Evolutionary conservation across 2,888 invertebrate species (phyloP).

Genomic region (Phortica okadai): DNA sequence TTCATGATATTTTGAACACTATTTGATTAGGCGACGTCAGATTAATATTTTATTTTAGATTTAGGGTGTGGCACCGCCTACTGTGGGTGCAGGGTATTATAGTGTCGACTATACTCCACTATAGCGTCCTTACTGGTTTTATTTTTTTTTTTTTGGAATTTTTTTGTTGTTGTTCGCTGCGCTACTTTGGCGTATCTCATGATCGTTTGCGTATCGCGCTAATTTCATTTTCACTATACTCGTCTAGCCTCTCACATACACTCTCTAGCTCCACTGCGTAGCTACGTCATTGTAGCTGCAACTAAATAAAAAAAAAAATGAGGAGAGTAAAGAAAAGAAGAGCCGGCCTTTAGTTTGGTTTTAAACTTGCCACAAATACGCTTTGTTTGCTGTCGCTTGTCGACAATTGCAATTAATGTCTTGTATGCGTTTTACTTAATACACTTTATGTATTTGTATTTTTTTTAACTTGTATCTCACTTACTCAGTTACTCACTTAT

Average conservation of each 20-base stretch:
- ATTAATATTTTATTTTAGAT: too few species aligned
- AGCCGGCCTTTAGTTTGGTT: neutral
- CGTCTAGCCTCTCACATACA: neutral
- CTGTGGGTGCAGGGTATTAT: too few species aligned
- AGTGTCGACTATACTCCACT: too few species aligned
- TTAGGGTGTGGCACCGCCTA: too few species aligned
- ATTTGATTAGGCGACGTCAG: too few species aligned
- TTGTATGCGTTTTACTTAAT: constrained; percentile 22
- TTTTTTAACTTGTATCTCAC: neutral
- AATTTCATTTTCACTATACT: constrained; percentile 28
- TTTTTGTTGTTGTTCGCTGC: neutral
- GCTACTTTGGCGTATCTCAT: neutral
- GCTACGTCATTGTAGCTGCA: neutral
- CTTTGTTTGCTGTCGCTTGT: constrained; percentile 3
- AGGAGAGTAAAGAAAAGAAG: too few species aligned
- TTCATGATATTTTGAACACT: neutral
- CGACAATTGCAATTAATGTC: constrained; percentile 25
- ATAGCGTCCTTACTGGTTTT: too few species aligned
- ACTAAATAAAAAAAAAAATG: too few species aligned
- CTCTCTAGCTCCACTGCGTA: neutral
- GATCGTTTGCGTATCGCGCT: constrained; percentile 23
- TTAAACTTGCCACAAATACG: neutral
- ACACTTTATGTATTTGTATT: neutral
- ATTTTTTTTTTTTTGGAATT: neutral
- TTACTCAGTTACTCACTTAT: neutral